phyloP scores from a whole-genome alignment of 2,797 vertebrate genomes.

The Buphagus erythrorhynchus region DNA sequence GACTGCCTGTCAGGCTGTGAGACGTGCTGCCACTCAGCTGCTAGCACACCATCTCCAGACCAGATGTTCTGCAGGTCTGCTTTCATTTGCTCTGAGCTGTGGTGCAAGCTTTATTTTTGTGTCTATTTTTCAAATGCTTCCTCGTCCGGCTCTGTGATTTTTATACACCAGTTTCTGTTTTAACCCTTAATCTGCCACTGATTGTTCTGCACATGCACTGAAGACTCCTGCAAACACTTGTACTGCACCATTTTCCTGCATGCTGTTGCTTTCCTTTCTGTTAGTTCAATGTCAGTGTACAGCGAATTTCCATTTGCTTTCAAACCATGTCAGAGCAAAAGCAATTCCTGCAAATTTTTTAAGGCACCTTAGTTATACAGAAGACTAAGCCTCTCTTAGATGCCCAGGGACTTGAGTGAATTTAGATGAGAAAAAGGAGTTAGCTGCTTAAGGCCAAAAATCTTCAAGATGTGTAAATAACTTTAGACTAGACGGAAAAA shows the following conservation, averaged over 20 bases:
- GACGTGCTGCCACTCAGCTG: conserved; percentile 8
- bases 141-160: not conserved
- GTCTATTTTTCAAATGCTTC: not conserved
- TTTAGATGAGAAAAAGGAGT: not conserved
- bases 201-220: fast-evolving
- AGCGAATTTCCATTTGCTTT: not conserved
- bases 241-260: not conserved
- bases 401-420: not conserved
- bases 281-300: not conserved
- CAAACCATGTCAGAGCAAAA: not conserved
- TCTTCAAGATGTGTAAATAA: not conserved
- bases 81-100: not conserved
- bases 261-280: not conserved
- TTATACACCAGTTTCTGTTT: not conserved
- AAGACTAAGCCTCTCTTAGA: not conserved
- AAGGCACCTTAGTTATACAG: not conserved
- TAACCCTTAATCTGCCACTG: not conserved
- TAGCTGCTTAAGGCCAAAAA: not conserved
- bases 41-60: not conserved
- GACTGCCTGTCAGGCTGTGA: not conserved
- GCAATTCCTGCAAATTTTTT: not conserved
- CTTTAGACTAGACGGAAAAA: not conserved
- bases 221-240: not conserved
- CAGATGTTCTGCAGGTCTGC: not conserved
- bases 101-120: not conserved